These are phyloP conservation scores for Drosophila burlai DNA, from an alignment of 1,140 invertebrate genomes.

Conservation along the genomic window DNA sequence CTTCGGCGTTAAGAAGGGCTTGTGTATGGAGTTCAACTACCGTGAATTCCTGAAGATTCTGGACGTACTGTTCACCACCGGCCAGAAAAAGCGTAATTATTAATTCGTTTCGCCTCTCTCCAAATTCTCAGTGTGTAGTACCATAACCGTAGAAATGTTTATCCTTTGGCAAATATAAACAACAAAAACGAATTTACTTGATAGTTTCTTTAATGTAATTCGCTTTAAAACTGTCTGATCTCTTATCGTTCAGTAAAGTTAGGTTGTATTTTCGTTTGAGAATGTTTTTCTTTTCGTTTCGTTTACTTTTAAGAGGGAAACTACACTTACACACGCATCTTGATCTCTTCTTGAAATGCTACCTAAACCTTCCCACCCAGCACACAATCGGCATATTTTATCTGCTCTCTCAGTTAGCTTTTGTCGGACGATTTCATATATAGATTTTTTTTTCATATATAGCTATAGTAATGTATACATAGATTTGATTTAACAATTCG, in stretches of 20 bases:
- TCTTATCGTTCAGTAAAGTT: slow-evolving; percentile 41
- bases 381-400: slow-evolving; percentile 19
- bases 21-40: slow-evolving; percentile 80
- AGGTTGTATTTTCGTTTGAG: slow-evolving; percentile 41
- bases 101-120: slow-evolving; percentile 15
- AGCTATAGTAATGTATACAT: slow-evolving; percentile 51
- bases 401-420: slow-evolving; percentile 17
- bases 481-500: slow-evolving; percentile 57
- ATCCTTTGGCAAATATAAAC: slow-evolving; percentile 28
- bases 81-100: slow-evolving; percentile 80
- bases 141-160: neutral
- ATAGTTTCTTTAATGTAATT: slow-evolving; percentile 54
- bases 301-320: slow-evolving; percentile 27
- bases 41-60: slow-evolving; percentile 79
- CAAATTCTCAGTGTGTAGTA: slow-evolving; percentile 42
- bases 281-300: slow-evolving; percentile 16
- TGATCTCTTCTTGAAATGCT: slow-evolving; percentile 38
- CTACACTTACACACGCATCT: slow-evolving; percentile 35
- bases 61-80: slow-evolving; percentile 69
- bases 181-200: slow-evolving; percentile 32
- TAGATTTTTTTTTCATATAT: slow-evolving; percentile 22
- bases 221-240: slow-evolving; percentile 42
- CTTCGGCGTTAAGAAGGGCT: slow-evolving; percentile 87
- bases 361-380: slow-evolving; percentile 29
- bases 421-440: slow-evolving; percentile 41